Evolutionary conservation across 2,797 vertebrate genomes (phyloP).

Genomic region (Semotilus atromaculatus): DNA sequence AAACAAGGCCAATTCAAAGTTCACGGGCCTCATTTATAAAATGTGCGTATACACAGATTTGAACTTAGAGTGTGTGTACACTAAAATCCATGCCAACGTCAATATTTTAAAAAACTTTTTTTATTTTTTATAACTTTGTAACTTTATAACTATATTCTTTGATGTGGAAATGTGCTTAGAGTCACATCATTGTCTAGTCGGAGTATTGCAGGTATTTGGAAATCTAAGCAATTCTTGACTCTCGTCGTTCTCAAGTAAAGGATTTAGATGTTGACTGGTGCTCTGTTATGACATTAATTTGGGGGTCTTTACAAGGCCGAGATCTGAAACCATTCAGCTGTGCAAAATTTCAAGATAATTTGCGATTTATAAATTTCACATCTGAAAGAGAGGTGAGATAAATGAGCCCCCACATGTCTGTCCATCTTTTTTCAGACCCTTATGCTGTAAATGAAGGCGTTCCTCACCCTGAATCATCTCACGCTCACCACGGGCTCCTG

Average conservation of each 20-base stretch:
- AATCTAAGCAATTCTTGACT: not conserved
- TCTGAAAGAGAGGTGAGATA: not conserved
- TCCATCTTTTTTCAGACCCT: slow-evolving; percentile 40
- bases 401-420: not conserved
- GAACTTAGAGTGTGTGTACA: too few relatives aligned
- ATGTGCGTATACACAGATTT: not conserved
- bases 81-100: too few relatives aligned
- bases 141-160: too few relatives aligned
- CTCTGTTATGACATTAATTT: not conserved
- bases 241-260: not conserved
- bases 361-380: not conserved
- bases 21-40: not conserved
- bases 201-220: not conserved
- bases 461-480: slow-evolving; percentile 33
- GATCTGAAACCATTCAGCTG: too few relatives aligned
- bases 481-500: slow-evolving; percentile 64
- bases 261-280: not conserved
- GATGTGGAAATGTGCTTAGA: not conserved
- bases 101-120: too few relatives aligned
- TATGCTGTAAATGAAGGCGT: slow-evolving; percentile 22
- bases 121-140: too few relatives aligned
- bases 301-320: rapidly evolving
- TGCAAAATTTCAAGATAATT: not conserved
- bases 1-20: not conserved
- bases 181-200: not conserved